A percentile compares a stretch with the other conserved stretches of the same genome.
Evolutionary conservation across 1,140 invertebrate genomes (phyloP).

Genomic region (Caerostris darwini): DNA sequence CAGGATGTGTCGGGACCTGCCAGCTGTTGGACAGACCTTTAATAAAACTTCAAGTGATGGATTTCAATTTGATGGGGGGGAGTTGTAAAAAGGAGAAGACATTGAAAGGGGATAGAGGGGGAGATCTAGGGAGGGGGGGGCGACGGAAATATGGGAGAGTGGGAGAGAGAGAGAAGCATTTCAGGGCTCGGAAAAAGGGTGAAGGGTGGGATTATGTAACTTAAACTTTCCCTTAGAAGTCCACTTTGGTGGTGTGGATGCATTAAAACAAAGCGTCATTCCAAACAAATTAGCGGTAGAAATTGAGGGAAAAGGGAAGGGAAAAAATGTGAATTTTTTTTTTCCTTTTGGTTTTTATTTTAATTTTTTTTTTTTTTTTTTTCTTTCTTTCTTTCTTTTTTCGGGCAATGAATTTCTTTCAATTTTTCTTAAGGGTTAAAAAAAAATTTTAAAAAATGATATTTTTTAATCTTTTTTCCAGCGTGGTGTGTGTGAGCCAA

Average conservation of each 20-base stretch:
- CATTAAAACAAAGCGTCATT: constrained; percentile 71
- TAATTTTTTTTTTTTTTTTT: neutral
- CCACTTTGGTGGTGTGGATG: constrained; percentile 3
- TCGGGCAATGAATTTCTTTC: constrained; percentile 35
- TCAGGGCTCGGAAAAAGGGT: neutral
- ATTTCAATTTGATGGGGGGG: constrained; percentile 78
- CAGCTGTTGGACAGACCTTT: constrained; percentile 75
- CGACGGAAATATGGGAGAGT: neutral
- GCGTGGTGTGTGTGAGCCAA: neutral
- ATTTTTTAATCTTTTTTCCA: neutral
- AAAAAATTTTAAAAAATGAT: neutral
- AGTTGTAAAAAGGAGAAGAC: constrained; percentile 67
- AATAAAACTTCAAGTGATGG: constrained; percentile 76
- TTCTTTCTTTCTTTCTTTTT: neutral
- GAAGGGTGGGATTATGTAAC: constrained; percentile 62
- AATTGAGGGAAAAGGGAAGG: constrained; percentile 20
- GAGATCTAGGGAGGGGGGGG: neutral
- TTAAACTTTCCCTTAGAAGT: constrained; percentile 61
- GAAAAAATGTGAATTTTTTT: neutral
- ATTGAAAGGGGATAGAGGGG: constrained; percentile 21
- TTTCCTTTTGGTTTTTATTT: constrained; percentile 5
- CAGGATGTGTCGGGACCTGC: constrained; percentile 48
- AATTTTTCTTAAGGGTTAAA: neutral
- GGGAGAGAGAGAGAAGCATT: neutral
- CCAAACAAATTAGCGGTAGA: constrained; percentile 76